Evolutionary conservation across 2,888 invertebrate genomes (phyloP), one percentile per base, ranked within the genome.

Genomic region (Orthosia gothica): DNA sequence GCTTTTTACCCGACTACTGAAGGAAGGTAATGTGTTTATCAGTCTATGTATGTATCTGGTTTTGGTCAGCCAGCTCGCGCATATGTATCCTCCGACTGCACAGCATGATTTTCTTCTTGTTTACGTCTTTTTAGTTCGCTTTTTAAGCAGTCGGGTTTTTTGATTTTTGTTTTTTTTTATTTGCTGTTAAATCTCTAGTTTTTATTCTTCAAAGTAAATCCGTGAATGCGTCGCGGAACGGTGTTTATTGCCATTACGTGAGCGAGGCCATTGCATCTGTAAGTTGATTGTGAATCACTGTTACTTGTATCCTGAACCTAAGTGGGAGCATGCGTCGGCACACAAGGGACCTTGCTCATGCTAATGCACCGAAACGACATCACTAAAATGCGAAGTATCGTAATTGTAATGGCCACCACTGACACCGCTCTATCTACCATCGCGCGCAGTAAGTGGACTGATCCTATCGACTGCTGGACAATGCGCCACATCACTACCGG

Each of bases 381-480:
- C 80, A 81, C 76, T 86, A 80, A 86, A 86, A 87, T 75, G 80
- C 82, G 61, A 75, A 66, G 83, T 64, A 76, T 84, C 70, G 84
- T 90, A 90, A 89, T 90, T 90, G 89, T 87, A 88, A 85, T 89
- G 82, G 84, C 76, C 74, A 66, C 75, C 77, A 78, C 81, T 89
- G 88, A 87, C 87, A 83, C 84, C 62, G 82, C 73, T 68, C 66
- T 89, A 90, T 90, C 91, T 85, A 54, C 67, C 77, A 88, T 88
- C 90, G 79, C 68, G 74, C 74, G 66, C 74, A 77, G 81, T 86
- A 79, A 82, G 82, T 81, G 82, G 76, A 76, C 76, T 81, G 89
- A 88, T 90, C 81, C 75, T 90, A 91, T 89, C 89, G 76, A 70
- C 76, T 73, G 78, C 84, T 83, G 89, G 81, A 90, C 89, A 89